Evolutionary conservation across 1,140 invertebrate genomes (phyloP).

Genomic region (Octopus sinensis): DNA sequence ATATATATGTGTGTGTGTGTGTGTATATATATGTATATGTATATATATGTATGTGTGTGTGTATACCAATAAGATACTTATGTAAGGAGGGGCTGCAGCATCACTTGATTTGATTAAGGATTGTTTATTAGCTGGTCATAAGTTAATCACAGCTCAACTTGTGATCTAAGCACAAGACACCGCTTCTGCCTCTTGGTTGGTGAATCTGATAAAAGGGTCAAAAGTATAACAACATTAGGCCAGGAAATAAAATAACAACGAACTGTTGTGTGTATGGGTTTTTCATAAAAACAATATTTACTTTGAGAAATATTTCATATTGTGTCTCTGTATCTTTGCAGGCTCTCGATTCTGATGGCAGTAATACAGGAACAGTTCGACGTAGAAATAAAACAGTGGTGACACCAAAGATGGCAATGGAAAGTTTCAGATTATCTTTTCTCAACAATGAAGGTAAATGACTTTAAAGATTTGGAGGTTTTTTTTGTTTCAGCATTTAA

Average conservation of each 20-base stretch:
- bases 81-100: too few species aligned
- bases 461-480: neutral
- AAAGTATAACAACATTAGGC: too few species aligned
- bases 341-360: constrained; percentile 37
- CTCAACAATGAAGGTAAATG: constrained; percentile 46
- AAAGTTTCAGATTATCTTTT: constrained; percentile 51
- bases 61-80: too few species aligned
- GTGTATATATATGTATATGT: too few species aligned
- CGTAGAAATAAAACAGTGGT: constrained; percentile 49
- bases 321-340: constrained; percentile 26
- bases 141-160: too few species aligned
- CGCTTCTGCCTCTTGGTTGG: too few species aligned
- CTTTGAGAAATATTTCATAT: neutral
- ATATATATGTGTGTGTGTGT: too few species aligned
- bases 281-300: neutral
- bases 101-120: too few species aligned
- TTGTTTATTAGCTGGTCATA: too few species aligned
- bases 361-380: constrained; percentile 44
- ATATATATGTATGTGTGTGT: too few species aligned
- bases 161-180: too few species aligned
- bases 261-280: neutral
- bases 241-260: neutral
- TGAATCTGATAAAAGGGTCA: too few species aligned
- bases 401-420: constrained; percentile 53
- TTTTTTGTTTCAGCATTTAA: neutral